phyloP scores from a whole-genome alignment of 2,113 vertebrate genomes.

The Callospermophilus lateralis region DNA sequence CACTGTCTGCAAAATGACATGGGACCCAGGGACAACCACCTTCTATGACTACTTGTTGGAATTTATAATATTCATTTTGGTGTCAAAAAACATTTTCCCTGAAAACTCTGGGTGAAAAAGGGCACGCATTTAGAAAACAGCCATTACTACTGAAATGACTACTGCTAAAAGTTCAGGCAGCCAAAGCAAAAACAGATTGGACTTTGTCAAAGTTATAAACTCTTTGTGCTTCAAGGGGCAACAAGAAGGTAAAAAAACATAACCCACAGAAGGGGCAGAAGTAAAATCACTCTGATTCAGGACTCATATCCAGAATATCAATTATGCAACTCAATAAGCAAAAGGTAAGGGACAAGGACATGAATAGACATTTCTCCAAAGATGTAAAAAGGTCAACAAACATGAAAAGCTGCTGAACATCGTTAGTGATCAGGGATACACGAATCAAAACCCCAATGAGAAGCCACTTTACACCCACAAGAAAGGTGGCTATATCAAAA shows the following conservation, averaged over 20 bases:
- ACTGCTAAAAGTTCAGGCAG: not conserved
- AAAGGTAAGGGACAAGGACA: not conserved
- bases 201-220: not conserved
- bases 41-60: not conserved
- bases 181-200: not conserved
- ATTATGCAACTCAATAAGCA: not conserved
- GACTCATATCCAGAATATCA: not conserved
- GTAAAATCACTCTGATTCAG: not conserved
- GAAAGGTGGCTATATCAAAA: not conserved
- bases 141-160: not conserved
- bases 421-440: not conserved
- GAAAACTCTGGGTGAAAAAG: no score
- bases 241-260: not conserved
- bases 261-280: not conserved
- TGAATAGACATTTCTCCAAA: not conserved
- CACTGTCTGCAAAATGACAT: no score
- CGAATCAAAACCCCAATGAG: not conserved
- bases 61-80: not conserved
- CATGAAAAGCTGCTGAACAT: not conserved
- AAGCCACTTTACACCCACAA: not conserved
- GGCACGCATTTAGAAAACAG: not conserved
- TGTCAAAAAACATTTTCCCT: not conserved
- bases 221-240: not conserved
- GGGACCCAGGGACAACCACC: not conserved
- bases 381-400: not conserved